Percentiles rank a stretch among this genome's conserved stretches.
phyloP scores from a whole-genome alignment of 2,113 vertebrate genomes.

The Microtus pennsylvanicus region DNA sequence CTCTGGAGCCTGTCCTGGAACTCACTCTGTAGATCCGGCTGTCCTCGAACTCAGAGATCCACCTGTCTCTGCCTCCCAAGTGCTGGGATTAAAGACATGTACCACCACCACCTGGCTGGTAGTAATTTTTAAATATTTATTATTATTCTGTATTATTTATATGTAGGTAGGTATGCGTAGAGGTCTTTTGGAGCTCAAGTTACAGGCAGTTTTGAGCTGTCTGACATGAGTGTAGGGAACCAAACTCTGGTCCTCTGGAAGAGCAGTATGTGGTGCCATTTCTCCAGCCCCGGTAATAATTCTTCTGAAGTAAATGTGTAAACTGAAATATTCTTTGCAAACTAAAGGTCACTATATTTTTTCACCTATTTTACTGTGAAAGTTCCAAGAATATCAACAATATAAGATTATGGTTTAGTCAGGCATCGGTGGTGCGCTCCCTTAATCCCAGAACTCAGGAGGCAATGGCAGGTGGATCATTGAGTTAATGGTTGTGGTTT shows the following conservation, averaged over 20 bases:
- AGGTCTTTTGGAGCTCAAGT: background rate
- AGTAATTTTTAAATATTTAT: background rate
- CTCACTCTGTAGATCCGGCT: too few relatives aligned
- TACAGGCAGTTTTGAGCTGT: background rate
- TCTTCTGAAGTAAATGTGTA: conserved; percentile 42
- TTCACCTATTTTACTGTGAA: conserved; percentile 54
- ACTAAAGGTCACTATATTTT: background rate
- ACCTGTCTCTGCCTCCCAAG: too few relatives aligned
- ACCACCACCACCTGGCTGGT: background rate
- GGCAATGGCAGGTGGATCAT: background rate
- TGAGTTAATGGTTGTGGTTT: background rate
- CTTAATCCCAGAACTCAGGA: background rate
- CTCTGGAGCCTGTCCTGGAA: too few relatives aligned
- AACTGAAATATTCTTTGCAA: conserved; percentile 26
- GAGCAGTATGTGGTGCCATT: background rate
- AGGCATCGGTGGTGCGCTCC: background rate
- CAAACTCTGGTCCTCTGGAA: background rate
- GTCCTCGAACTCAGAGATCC: too few relatives aligned
- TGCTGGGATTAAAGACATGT: too few relatives aligned
- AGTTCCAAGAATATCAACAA: background rate
- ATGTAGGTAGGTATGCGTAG: too few relatives aligned
- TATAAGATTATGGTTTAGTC: background rate
- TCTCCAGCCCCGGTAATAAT: background rate
- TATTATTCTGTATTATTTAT: background rate
- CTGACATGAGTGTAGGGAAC: background rate